phyloP scores from a whole-genome alignment of 2,888 invertebrate genomes.

The Patella depressa region DNA sequence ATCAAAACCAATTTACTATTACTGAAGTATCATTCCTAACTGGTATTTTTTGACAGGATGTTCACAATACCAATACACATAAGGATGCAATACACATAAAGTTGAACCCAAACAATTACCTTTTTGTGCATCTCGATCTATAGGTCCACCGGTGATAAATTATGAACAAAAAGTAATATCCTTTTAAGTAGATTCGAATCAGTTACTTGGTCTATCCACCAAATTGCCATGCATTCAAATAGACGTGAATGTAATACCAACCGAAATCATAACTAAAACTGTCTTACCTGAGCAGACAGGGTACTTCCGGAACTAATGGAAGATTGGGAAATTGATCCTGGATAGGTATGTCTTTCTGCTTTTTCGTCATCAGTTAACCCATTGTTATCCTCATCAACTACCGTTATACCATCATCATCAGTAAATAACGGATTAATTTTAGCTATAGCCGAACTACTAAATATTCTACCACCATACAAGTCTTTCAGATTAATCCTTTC shows the following conservation, averaged over 20 bases:
- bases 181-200: too few relatives aligned
- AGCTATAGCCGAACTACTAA: slow-evolving; percentile 41
- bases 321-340: not conserved
- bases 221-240: too few relatives aligned
- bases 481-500: slow-evolving; percentile 47
- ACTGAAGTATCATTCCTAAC: too few relatives aligned
- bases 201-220: too few relatives aligned
- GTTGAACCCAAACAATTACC: too few relatives aligned
- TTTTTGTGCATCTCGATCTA: too few relatives aligned
- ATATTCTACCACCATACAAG: slow-evolving; percentile 44
- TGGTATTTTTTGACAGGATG: too few relatives aligned
- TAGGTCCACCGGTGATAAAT: too few relatives aligned
- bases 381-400: slow-evolving; percentile 22
- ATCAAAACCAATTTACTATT: too few relatives aligned
- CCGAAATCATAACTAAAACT: slow-evolving; percentile 18
- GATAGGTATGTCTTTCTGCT: slow-evolving; percentile 28
- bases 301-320: not conserved
- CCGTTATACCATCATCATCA: slow-evolving; percentile 33
- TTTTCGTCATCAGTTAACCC: slow-evolving; percentile 49
- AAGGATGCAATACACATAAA: too few relatives aligned
- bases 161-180: too few relatives aligned
- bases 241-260: slow-evolving; percentile 3
- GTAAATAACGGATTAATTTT: slow-evolving; percentile 48
- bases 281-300: slow-evolving; percentile 17
- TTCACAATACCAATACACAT: too few relatives aligned